Conservation (phyloP, 1,140 invertebrate genomes). For the Aphidius gifuensis region DNA sequence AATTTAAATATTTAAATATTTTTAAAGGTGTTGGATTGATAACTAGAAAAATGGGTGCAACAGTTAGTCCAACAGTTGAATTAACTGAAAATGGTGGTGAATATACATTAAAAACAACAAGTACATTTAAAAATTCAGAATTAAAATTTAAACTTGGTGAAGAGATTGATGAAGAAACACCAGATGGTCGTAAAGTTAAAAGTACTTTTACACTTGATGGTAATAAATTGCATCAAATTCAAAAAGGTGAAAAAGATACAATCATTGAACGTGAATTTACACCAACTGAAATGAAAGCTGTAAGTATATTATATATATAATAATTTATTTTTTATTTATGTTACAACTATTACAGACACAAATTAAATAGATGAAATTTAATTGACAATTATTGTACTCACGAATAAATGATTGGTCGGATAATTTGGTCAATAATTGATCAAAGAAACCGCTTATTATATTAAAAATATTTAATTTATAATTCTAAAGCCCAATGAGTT, state of each 20-base stretch:
- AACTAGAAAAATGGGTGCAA: constrained; percentile 70
- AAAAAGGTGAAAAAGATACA: constrained; percentile 64
- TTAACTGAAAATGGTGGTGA: constrained; percentile 66
- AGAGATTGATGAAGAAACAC: constrained; percentile 82
- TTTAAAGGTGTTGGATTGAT: constrained; percentile 72
- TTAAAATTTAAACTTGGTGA: constrained; percentile 78
- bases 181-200: constrained; percentile 81
- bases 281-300: constrained; percentile 70
- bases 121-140: constrained; percentile 79
- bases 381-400: constrained; percentile 8
- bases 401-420: constrained; percentile 8
- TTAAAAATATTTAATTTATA: constrained; percentile 17
- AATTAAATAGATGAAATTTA: not conserved
- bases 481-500: constrained; percentile 4
- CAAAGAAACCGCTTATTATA: constrained; percentile 40
- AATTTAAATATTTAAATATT: not conserved
- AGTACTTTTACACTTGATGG: constrained; percentile 64
- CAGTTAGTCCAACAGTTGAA: constrained; percentile 71
- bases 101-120: constrained; percentile 73
- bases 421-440: constrained; percentile 31
- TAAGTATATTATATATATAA: constrained; percentile 32
- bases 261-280: constrained; percentile 65
- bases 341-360: not conserved
- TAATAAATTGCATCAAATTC: constrained; percentile 69
- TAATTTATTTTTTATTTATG: not conserved